Evolutionary conservation across 2,797 vertebrate genomes (phyloP), one percentile per base, ranked within the genome.

Genomic region (Synaphobranchus kaupii): DNA sequence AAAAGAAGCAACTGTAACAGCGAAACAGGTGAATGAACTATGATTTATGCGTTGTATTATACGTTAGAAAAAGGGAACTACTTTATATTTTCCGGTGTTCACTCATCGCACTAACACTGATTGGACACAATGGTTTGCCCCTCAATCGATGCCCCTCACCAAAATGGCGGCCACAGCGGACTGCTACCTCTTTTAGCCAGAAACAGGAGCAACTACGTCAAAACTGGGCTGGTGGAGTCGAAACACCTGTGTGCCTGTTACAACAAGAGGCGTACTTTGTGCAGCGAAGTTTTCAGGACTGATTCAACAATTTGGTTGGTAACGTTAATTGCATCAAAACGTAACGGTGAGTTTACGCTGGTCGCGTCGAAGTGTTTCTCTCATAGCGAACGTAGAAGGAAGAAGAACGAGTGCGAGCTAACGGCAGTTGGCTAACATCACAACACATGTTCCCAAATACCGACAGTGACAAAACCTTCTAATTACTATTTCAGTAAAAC

Each of bases 81-180:
- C 22, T 25, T 20, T 22, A 60, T 22, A 25, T 6, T 60, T 60
- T 22, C 58, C 17, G 58, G 22, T 20, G 17, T 66, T 25, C 60
- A 66, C 22, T n/a, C 5, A 66, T 22, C 25, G 5, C 60, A n/a
- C 4, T 20, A 20, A n/a, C 28, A 20, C 60, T 63, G 60, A 63
- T 25, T 25, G 52, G 52, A 13, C 10, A 2, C 10, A 20, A 71
- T 7, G 28, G 22, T 28, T 39, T 76, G 73, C 73, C 73, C 73
- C 73, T 76, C 39, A 76, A n/a, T n/a, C n/a, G n/a, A n/a, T 76
- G 73, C 73, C 73, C 73, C 73, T 76, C 39, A 76, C 28, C 8
- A 76, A 76, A 4, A 76, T 76, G 73, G 73, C 73, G 73, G 31
- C 73, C 73, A 3, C 31, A 13, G 68, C 10, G 68, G 9, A 44